A percentile compares a stretch with the other conserved stretches of the same genome.
Evolutionary conservation across 2,888 invertebrate species (phyloP).

Genomic region (Epiblema foenella): DNA sequence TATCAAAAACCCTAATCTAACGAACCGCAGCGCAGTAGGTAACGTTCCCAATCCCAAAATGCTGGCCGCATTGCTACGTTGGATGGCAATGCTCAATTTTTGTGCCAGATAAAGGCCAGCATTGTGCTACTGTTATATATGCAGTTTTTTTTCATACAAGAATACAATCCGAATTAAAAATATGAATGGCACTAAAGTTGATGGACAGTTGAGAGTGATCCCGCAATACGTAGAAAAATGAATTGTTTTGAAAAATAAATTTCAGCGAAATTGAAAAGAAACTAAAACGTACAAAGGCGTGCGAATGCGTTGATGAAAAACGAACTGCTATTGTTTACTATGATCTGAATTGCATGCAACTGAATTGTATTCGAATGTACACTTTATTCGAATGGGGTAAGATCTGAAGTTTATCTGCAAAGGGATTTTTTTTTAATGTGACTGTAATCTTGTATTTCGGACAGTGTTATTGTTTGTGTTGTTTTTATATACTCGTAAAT

Average conservation of each 20-base stretch:
- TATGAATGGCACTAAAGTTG: slow-evolving; percentile 12
- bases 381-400: slow-evolving; percentile 6
- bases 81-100: no score
- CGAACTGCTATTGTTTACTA: slow-evolving; percentile 47
- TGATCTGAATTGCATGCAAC: slow-evolving; percentile 22
- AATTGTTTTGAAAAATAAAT: slow-evolving; percentile 30
- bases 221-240: slow-evolving; percentile 23
- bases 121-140: no score
- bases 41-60: no score
- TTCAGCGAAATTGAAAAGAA: slow-evolving; percentile 35
- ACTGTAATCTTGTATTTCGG: slow-evolving; percentile 19
- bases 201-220: slow-evolving; percentile 19
- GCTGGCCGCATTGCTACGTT: no score
- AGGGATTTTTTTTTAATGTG: not conserved
- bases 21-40: no score
- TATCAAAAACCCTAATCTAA: no score
- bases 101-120: no score
- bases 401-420: not conserved
- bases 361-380: not conserved
- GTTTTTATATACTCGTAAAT: not conserved
- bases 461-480: slow-evolving; percentile 3
- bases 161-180: not conserved
- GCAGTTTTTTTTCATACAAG: not conserved
- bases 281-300: slow-evolving; percentile 34
- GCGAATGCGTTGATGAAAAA: slow-evolving; percentile 49